Percentiles rank a stretch among this genome's conserved stretches.
These are phyloP conservation scores for Heliconius cydno DNA, from an alignment of 2,888 invertebrate species.

Conservation along the genomic window DNA sequence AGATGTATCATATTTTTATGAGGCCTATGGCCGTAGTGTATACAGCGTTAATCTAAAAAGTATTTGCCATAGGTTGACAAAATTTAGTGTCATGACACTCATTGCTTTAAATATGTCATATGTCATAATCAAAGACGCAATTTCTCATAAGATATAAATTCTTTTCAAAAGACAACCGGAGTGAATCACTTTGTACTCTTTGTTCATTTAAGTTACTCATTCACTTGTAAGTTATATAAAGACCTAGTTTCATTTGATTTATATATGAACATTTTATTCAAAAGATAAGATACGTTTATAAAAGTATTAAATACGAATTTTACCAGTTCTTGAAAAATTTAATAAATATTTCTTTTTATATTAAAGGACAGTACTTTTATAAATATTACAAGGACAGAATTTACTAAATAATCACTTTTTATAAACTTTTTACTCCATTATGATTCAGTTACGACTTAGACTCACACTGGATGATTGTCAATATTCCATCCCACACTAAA, in stretches of 20 bases:
- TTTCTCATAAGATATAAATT: background rate
- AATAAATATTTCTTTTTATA: no score
- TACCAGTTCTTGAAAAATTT: no score
- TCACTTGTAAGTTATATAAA: background rate
- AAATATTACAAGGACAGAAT: no score
- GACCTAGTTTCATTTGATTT: background rate
- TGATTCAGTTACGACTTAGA: no score
- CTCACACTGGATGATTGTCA: background rate
- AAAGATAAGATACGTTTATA: no score
- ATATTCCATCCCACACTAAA: background rate
- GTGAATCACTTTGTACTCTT: constrained; percentile 13
- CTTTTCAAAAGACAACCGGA: background rate
- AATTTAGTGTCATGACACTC: background rate
- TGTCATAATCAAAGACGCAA: background rate
- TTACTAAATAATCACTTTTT: no score
- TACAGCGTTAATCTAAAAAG: background rate
- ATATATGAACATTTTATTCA: background rate
- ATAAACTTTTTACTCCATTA: no score
- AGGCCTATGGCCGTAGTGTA: no score
- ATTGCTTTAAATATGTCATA: background rate
- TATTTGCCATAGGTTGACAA: no score
- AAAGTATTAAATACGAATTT: no score
- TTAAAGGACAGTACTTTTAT: no score
- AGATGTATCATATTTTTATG: no score
- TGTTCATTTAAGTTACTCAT: constrained; percentile 3